Evolutionary conservation across 2,797 vertebrate species (phyloP).

Genomic region (Hypotaenidia okinawae): DNA sequence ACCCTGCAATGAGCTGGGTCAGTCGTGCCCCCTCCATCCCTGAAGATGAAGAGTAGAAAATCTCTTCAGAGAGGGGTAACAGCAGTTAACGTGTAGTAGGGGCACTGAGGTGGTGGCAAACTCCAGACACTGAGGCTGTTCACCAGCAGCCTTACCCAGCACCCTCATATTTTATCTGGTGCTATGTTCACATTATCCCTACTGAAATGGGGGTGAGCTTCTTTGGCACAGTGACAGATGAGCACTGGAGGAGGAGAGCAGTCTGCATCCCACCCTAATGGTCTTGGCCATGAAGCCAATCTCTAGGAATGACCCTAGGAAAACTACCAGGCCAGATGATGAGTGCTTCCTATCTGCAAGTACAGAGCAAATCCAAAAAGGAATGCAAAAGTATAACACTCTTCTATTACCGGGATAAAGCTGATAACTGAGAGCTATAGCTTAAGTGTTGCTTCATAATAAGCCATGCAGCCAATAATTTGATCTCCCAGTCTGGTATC

Average conservation of each 20-base stretch:
- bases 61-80: not conserved
- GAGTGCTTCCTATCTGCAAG: not conserved
- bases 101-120: not conserved
- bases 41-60: not conserved
- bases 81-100: not conserved
- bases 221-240: not conserved
- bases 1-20: not conserved
- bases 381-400: not conserved
- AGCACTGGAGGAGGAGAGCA: not conserved
- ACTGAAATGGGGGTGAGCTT: rapidly evolving
- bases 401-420: not conserved
- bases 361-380: rapidly evolving
- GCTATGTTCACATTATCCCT: rapidly evolving
- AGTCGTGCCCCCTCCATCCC: rapidly evolving
- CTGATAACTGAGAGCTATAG: not conserved
- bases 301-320: not conserved
- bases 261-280: not conserved
- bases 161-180: not conserved
- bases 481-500: not conserved
- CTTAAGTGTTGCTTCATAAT: not conserved
- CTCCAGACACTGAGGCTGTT: not conserved
- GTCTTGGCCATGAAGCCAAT: not conserved
- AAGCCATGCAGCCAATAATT: not conserved
- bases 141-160: rapidly evolving
- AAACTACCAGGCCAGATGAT: not conserved